phyloP scores from a whole-genome alignment of 2,888 invertebrate genomes.

The Heliconius sara region DNA sequence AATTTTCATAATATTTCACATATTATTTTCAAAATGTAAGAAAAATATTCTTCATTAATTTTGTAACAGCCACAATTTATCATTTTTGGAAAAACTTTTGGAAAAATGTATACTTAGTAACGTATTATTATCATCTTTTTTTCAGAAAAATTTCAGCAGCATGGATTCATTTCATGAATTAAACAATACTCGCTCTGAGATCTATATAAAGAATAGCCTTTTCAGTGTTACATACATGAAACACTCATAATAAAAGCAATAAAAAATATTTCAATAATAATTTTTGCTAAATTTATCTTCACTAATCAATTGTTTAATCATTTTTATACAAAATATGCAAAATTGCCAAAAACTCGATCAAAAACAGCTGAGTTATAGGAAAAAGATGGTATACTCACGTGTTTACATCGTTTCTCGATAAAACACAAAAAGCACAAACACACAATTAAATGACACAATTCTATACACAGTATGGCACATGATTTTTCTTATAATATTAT shows the following conservation, averaged over 20 bases:
- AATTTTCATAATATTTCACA: background rate
- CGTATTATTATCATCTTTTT: background rate
- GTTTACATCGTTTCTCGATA: constrained; percentile 23
- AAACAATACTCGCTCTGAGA: background rate
- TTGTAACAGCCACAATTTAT: no score
- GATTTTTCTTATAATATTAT: constrained; percentile 50
- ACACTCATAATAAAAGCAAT: background rate
- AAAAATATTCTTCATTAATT: background rate
- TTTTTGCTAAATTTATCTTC: background rate
- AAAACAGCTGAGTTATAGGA: constrained; percentile 14
- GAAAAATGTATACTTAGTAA: background rate
- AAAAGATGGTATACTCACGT: constrained; percentile 42
- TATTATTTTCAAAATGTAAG: background rate
- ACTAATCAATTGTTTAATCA: background rate
- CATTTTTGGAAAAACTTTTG: no score
- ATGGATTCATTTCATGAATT: background rate
- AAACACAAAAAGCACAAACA: constrained; percentile 49
- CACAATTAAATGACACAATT: constrained; percentile 57
- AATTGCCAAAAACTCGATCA: background rate
- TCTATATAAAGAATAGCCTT: background rate
- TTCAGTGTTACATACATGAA: background rate
- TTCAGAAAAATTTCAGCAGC: background rate
- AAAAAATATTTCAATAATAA: background rate
- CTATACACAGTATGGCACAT: constrained; percentile 46
- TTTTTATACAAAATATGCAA: background rate